A percentile compares a stretch with the other conserved stretches of the same genome.
phyloP scores from a whole-genome alignment of 2,113 vertebrate species.

The Cyphomyrus discorhynchus region DNA sequence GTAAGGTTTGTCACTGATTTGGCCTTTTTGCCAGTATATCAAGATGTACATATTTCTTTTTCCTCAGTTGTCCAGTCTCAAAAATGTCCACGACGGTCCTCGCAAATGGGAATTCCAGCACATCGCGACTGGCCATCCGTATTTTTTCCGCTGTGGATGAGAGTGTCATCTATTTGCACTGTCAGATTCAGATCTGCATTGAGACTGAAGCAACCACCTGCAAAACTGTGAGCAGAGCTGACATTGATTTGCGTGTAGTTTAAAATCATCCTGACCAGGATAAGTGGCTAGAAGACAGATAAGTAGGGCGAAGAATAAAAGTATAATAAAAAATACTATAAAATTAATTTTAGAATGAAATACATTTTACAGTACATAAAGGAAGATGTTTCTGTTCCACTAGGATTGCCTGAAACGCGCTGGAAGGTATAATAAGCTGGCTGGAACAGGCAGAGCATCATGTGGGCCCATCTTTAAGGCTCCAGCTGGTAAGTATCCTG shows the following conservation, averaged over 20 bases:
- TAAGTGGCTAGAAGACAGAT: not conserved
- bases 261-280: not conserved
- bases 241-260: not conserved
- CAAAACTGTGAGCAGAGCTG: conserved; percentile 59
- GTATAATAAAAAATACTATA: not conserved
- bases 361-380: not conserved
- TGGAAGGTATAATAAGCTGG: conserved; percentile 25
- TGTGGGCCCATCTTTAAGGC: conserved; percentile 38
- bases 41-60: not conserved
- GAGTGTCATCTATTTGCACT: conserved; percentile 77
- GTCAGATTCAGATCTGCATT: conserved; percentile 72
- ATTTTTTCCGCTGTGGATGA: conserved; percentile 73
- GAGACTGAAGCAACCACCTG: conserved; percentile 57
- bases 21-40: not conserved
- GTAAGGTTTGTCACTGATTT: not conserved
- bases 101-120: conserved; percentile 72
- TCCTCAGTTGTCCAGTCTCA: conserved; percentile 68
- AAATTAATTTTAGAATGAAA: not conserved
- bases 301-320: not conserved
- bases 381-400: not conserved
- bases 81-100: conserved; percentile 62
- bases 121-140: conserved; percentile 69
- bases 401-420: conserved; percentile 42
- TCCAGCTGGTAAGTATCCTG: conserved; percentile 33
- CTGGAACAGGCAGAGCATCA: conserved; percentile 25